Percentiles rank a stretch among this genome's conserved stretches.
Conservation (phyloP, 2,888 invertebrate species). For the Ommatoiulus sabulosus region DNA sequence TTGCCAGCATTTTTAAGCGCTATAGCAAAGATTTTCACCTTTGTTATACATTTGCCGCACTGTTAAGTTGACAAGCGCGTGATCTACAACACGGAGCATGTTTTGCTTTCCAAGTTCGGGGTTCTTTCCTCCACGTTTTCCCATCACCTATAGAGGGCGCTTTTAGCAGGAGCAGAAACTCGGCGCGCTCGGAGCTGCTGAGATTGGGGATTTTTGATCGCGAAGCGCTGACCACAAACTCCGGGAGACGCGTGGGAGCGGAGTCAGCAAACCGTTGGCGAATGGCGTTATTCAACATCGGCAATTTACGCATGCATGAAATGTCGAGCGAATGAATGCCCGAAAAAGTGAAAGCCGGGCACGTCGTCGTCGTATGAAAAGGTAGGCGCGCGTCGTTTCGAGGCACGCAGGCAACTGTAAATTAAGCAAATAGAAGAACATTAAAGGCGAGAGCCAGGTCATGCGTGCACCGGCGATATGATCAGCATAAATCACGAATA, state of each 20-base stretch:
- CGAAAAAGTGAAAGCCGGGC: background rate
- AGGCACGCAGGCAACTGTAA: background rate
- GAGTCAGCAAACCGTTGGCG: background rate
- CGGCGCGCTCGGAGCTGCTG: too few species aligned
- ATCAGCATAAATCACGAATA: conserved; percentile 35
- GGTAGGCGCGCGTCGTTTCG: background rate
- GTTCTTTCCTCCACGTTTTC: too few species aligned
- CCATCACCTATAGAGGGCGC: too few species aligned
- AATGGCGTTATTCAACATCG: background rate
- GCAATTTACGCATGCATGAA: conserved; percentile 9
- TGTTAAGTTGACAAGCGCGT: too few species aligned
- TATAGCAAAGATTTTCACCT: too few species aligned
- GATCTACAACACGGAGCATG: too few species aligned
- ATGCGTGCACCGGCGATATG: conserved; percentile 27
- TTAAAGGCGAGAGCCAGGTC: conserved; percentile 36
- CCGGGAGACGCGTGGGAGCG: background rate
- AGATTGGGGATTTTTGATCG: background rate
- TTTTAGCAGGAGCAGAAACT: too few species aligned
- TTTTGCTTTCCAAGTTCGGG: too few species aligned
- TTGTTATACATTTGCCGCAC: too few species aligned
- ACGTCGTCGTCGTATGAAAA: background rate
- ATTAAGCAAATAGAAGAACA: conserved; percentile 37
- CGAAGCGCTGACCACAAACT: background rate
- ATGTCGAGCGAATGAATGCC: background rate
- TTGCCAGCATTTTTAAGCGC: too few species aligned